A percentile compares a stretch with the other conserved stretches of the same genome.
Conservation (phyloP, 2,113 vertebrate species). For the Erpornis zantholeuca region DNA sequence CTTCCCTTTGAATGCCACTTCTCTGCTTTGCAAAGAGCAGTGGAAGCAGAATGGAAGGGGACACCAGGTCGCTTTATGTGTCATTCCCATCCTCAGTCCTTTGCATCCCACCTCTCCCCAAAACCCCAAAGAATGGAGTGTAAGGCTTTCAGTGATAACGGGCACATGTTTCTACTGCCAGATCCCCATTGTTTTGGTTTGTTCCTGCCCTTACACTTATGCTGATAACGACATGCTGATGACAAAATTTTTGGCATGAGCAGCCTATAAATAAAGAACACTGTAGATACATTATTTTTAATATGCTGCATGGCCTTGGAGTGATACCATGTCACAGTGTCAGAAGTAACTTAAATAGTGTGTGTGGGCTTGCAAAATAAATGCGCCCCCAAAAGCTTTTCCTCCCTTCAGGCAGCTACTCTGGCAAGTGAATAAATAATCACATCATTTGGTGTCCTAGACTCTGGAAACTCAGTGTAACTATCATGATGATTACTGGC, state of each 20-base stretch:
- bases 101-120: neutral
- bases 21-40: neutral
- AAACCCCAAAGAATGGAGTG: neutral
- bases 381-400: neutral
- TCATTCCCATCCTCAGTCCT: neutral
- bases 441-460: neutral
- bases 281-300: neutral
- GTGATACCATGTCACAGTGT: neutral
- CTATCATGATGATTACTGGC: slow-evolving; percentile 1
- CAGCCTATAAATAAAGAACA: neutral
- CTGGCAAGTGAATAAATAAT: slow-evolving; percentile 13
- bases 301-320: neutral
- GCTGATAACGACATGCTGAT: neutral
- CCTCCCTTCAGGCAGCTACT: neutral
- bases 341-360: neutral
- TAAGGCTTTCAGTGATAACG: neutral
- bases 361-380: slow-evolving; percentile 6
- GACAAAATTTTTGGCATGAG: neutral
- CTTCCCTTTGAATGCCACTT: neutral
- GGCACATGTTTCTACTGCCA: neutral
- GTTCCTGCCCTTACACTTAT: neutral
- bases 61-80: rapidly evolving
- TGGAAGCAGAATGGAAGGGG: neutral
- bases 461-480: slow-evolving; percentile 40
- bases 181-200: neutral